Evolutionary conservation across 2,797 vertebrate genomes (phyloP), one percentile per base, ranked within the genome.

Genomic region (Australoheros facetus): DNA sequence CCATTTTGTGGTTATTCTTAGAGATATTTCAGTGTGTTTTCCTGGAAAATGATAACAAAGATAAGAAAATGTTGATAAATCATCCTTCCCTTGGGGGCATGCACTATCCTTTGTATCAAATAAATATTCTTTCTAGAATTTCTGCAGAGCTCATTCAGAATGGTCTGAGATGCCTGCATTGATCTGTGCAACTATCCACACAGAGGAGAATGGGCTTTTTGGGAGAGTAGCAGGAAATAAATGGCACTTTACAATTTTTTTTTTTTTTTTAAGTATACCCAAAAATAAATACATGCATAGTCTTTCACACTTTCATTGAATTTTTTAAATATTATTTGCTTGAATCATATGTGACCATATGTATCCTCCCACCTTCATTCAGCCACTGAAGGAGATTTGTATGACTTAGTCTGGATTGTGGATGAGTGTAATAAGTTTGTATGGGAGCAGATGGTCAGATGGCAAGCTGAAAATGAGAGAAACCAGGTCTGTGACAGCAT

Each of bases 401-500:
- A 21, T 32, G 71, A 51, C 34, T 58, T 71, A 58, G 21, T 69
- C 59, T 73, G 69, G 82, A 72, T 76, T 34, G 77, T 28, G 26
- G 60, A 30, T 56, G 26, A 32, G 53, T 37, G 81, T 45, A 79
- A 37, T 70, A 32, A 79, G 80, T 84, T 73, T 79, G 54, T 55
- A 73, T 78, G 78, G 82, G 89, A 92, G 91, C 94, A 95, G 93
- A 90, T 94, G 95, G 89, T 78, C 86, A 19, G 78, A 77, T 48
- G 70, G 58, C 39, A 79, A 87, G 80, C 76, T 88, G 91, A 86
- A 89, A 94, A 94, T 94, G 87, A 93, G 77, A 90, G 79, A 83
- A 87, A 64, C 45, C 55, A 86, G 85, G 81, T 87, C 84, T 82
- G 80, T 55, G 56, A 64, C 56, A 37, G 79, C 84, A 86, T 87